Conservation (phyloP, 2,888 invertebrate species). For the Sialis lutaria region DNA sequence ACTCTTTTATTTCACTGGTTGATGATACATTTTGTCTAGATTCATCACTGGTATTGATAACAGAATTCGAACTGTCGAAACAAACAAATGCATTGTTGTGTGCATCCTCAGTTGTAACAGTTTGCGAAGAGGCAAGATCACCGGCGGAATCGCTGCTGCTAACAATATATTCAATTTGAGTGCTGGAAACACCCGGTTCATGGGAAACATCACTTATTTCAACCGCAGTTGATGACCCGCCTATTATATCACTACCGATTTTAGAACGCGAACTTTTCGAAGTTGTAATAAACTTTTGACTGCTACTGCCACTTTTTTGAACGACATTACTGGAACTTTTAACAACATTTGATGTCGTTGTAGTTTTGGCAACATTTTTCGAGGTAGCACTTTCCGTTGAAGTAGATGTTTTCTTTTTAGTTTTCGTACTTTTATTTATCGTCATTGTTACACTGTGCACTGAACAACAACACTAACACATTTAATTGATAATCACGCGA, state of each 20-base stretch:
- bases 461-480: neutral
- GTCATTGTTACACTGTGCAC: conserved; percentile 15
- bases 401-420: conserved; percentile 14
- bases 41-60: neutral
- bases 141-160: neutral
- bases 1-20: neutral
- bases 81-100: neutral
- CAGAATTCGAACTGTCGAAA: neutral
- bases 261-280: conserved; percentile 17
- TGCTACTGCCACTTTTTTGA: neutral
- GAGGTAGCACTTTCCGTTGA: neutral
- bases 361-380: neutral
- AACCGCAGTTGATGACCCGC: neutral
- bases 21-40: neutral
- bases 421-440: conserved; percentile 19
- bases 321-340: neutral
- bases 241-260: conserved; percentile 23
- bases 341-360: neutral
- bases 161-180: neutral
- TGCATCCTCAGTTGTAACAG: neutral
- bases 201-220: neutral
- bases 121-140: neutral
- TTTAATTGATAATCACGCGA: no score
- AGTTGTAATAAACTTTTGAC: conserved; percentile 12
- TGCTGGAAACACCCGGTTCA: neutral